A percentile compares a stretch with the other conserved stretches of the same genome.
These are phyloP conservation scores for Enteromius treurensis DNA, from an alignment of 2,797 vertebrate species.

Conservation along the genomic window DNA sequence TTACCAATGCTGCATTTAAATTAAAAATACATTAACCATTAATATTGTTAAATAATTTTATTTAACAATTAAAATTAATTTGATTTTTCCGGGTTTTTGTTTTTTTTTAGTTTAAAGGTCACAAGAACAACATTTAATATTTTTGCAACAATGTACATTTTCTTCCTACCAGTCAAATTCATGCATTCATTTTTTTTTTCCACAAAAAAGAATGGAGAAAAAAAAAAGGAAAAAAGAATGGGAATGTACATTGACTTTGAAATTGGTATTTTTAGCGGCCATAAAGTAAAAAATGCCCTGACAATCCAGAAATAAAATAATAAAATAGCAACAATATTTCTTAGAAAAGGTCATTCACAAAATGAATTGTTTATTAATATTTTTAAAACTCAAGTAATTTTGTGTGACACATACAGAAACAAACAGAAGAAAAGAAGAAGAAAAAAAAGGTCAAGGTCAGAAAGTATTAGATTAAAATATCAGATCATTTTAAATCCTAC, in stretches of 20 bases:
- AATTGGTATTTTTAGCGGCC: neutral
- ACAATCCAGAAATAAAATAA: neutral
- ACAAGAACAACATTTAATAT: neutral
- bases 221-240: accelerated
- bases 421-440: neutral
- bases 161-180: neutral
- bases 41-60: neutral
- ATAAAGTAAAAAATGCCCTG: neutral
- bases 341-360: neutral
- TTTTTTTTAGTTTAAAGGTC: neutral
- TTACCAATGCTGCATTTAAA: neutral
- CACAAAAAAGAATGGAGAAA: no score
- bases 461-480: neutral
- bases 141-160: neutral
- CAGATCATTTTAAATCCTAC: neutral
- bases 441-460: neutral
- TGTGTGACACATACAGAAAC: neutral
- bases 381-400: neutral
- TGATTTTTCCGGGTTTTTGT: neutral
- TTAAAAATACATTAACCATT: neutral
- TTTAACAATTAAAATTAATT: no score
- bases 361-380: neutral
- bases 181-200: neutral
- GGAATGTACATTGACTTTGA: neutral
- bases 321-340: neutral